Evolutionary conservation across 1,140 invertebrate genomes (phyloP).

Genomic region (Holotrichia oblita): DNA sequence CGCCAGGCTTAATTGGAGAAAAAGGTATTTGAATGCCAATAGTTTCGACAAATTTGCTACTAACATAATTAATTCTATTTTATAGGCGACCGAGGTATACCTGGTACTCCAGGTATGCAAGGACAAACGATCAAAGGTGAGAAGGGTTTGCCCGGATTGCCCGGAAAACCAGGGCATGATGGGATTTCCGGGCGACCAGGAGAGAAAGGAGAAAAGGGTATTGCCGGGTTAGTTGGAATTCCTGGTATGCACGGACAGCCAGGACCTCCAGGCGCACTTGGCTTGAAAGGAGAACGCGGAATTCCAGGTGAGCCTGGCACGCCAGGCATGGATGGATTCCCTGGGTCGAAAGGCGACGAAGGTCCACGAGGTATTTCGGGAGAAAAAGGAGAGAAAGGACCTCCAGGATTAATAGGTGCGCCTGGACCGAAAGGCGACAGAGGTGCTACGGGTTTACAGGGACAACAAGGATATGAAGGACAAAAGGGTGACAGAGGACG

Average conservation of each 20-base stretch:
- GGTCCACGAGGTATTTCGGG: conserved; percentile 67
- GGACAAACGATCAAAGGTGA: conserved; percentile 76
- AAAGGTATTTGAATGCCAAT: conserved; percentile 66
- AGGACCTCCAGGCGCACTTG: conserved; percentile 65
- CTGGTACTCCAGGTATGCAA: conserved; percentile 68
- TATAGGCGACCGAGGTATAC: conserved; percentile 70
- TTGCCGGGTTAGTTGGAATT: conserved; percentile 63
- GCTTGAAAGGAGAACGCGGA: conserved; percentile 72
- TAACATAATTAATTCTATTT: conserved; percentile 49
- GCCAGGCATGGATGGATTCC: conserved; percentile 66
- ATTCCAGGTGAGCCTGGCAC: conserved; percentile 62
- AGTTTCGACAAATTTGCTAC: background rate
- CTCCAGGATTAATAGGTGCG: conserved; percentile 56
- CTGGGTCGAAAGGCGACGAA: conserved; percentile 71
- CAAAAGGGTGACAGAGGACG: conserved; percentile 65
- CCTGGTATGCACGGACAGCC: conserved; percentile 65
- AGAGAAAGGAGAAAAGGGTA: conserved; percentile 64
- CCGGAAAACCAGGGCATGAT: conserved; percentile 75
- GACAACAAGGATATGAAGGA: conserved; percentile 66
- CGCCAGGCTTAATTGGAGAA: conserved; percentile 68
- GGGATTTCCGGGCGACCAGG: conserved; percentile 74
- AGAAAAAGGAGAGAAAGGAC: conserved; percentile 64
- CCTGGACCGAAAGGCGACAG: conserved; percentile 71
- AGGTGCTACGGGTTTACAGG: conserved; percentile 71
- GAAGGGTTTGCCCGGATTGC: conserved; percentile 76